phyloP scores from a whole-genome alignment of 1,140 invertebrate genomes.

The Drosophila bifasciata region DNA sequence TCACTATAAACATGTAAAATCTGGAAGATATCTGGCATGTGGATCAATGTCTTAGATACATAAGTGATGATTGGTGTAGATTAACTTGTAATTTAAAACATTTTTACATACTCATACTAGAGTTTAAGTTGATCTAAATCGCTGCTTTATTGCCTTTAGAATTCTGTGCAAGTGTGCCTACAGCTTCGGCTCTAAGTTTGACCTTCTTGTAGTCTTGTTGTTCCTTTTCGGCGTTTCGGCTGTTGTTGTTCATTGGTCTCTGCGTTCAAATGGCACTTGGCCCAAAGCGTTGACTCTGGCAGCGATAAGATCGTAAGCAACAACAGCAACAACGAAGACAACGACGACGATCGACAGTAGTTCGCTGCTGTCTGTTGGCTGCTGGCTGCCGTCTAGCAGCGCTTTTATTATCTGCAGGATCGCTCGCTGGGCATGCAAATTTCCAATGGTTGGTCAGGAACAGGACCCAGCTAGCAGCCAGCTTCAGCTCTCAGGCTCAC shows the following conservation, averaged over 20 bases:
- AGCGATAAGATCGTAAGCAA: constrained; percentile 75
- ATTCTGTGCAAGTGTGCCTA: too few relatives aligned
- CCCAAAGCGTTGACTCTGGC: constrained; percentile 70
- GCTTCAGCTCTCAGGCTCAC: constrained; percentile 21
- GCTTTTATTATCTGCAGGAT: constrained; percentile 80
- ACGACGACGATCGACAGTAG: constrained; percentile 36
- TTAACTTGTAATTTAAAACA: too few relatives aligned
- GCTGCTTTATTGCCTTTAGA: too few relatives aligned
- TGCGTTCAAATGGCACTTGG: constrained; percentile 79
- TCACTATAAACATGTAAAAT: too few relatives aligned
- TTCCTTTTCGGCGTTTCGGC: not conserved
- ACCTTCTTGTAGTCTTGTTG: constrained; percentile 24
- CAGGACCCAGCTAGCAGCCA: constrained; percentile 27
- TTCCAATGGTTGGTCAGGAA: constrained; percentile 65
- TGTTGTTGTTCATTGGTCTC: constrained; percentile 62
- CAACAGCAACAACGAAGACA: constrained; percentile 37
- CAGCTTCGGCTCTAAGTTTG: not conserved
- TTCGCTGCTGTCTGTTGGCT: constrained; percentile 11
- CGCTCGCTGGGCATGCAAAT: constrained; percentile 80
- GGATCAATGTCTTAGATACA: too few relatives aligned
- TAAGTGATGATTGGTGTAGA: too few relatives aligned
- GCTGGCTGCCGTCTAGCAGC: constrained; percentile 40
- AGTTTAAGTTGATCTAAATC: too few relatives aligned
- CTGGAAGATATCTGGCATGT: too few relatives aligned
- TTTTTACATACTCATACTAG: too few relatives aligned